Evolutionary conservation across 2,888 invertebrate species (phyloP).

Genomic region (Amblyjoppa fuscipennis): DNA sequence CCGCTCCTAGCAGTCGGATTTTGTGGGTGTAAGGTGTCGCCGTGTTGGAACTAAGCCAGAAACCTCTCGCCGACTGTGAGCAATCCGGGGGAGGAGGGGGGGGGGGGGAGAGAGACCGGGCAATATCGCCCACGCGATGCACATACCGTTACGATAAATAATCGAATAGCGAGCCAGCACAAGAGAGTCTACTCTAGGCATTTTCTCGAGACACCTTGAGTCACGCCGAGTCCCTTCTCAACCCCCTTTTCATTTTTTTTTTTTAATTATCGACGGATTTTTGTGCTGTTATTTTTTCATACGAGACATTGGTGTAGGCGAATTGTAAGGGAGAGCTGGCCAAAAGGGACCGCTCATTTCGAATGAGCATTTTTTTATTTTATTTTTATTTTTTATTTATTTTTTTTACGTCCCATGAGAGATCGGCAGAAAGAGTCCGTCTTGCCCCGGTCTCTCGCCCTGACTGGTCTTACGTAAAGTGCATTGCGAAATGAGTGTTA

Average conservation of each 20-base stretch:
- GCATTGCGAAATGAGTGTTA: not conserved
- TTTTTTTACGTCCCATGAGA: no score
- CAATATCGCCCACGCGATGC: constrained; percentile 80
- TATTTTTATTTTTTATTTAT: no score
- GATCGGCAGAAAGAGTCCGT: not conserved
- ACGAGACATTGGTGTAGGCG: not conserved
- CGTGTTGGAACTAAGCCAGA: constrained; percentile 82
- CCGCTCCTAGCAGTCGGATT: constrained; percentile 74
- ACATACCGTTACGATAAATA: constrained; percentile 84
- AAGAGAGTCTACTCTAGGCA: constrained; percentile 46
- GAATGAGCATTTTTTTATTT: not conserved
- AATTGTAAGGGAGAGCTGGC: no score
- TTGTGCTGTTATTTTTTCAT: not conserved
- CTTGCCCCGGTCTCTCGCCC: no score
- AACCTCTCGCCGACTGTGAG: constrained; percentile 66
- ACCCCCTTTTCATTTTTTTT: not conserved
- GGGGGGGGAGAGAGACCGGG: constrained; percentile 46
- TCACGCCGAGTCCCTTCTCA: not conserved
- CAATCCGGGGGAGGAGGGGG: constrained; percentile 60
- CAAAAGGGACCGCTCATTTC: no score
- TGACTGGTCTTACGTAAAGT: not conserved
- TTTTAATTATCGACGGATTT: not conserved
- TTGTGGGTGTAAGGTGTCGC: constrained; percentile 82
- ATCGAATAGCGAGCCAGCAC: constrained; percentile 76
- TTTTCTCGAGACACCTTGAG: constrained; percentile 33